Percentiles rank a stretch among this genome's conserved stretches.
Conservation (phyloP, 2,113 vertebrate genomes). For the Argyrosomus japonicus region DNA sequence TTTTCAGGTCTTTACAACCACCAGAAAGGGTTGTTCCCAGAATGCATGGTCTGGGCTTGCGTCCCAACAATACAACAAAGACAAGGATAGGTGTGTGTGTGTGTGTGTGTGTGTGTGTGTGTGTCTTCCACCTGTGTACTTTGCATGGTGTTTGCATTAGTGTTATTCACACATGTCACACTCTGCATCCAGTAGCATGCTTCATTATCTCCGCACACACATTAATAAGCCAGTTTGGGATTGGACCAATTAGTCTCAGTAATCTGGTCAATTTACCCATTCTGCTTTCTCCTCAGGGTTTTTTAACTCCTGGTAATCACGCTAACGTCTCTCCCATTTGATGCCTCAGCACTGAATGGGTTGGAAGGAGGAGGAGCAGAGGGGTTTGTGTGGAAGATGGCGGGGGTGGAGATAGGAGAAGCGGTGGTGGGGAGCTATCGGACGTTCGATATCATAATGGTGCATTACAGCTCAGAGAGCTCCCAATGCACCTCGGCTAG, state of each 20-base stretch:
- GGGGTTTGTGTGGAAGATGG: conserved; percentile 19
- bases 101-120: conserved; percentile 16
- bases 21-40: not conserved
- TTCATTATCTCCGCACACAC: conserved; percentile 60
- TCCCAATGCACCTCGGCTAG: conserved; percentile 50
- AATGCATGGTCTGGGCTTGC: not conserved
- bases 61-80: not conserved
- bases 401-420: conserved; percentile 4
- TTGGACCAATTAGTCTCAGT: conserved; percentile 74
- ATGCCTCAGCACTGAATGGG: conserved; percentile 14
- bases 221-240: conserved; percentile 67
- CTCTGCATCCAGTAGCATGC: conserved; percentile 25
- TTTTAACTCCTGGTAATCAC: conserved; percentile 48
- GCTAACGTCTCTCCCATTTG: conserved; percentile 19
- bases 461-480: conserved; percentile 70
- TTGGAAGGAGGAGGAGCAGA: not conserved
- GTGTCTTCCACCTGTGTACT: conserved; percentile 7
- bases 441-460: conserved; percentile 77
- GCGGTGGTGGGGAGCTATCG: conserved; percentile 13
- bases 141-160: conserved; percentile 11
- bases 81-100: not conserved
- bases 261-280: conserved; percentile 73
- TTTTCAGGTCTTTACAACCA: too few species aligned
- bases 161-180: conserved; percentile 9
- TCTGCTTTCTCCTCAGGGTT: conserved; percentile 49